A percentile compares a stretch with the other conserved stretches of the same genome.
Evolutionary conservation across 1,140 invertebrate genomes (phyloP).

Genomic region (Formica exsecta): DNA sequence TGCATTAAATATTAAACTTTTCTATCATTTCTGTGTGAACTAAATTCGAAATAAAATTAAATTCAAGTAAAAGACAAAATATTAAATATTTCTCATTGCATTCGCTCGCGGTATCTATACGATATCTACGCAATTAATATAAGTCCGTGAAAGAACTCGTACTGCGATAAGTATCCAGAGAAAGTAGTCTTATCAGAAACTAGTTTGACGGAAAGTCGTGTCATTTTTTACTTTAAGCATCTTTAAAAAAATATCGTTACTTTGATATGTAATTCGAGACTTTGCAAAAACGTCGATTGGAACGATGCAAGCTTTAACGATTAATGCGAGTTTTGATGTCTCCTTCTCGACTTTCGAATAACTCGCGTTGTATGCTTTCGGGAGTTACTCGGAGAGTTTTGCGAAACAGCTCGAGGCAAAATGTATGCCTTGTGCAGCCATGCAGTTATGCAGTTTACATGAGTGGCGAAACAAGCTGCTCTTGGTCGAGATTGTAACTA

Average conservation of each 20-base stretch:
- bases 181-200: neutral
- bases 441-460: constrained; percentile 28
- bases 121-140: neutral
- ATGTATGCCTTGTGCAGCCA: constrained; percentile 1
- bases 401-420: constrained; percentile 50
- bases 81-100: neutral
- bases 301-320: neutral
- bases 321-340: constrained; percentile 38
- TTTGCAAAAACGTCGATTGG: neutral
- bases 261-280: neutral
- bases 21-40: neutral
- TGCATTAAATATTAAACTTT: neutral
- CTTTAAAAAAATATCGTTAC: neutral
- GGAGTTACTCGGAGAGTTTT: constrained; percentile 38
- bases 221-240: neutral
- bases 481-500: constrained; percentile 48
- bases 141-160: neutral
- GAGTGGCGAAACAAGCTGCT: constrained; percentile 34
- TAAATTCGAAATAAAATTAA: neutral
- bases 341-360: constrained; percentile 42
- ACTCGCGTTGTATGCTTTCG: constrained; percentile 35
- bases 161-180: neutral
- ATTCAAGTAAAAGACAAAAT: neutral
- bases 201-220: neutral
- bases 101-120: no score